A percentile compares a stretch with the other conserved stretches of the same genome.
Conservation (phyloP, 92 coral and sea anemone genomes). For the Parazoanthus darwini region DNA sequence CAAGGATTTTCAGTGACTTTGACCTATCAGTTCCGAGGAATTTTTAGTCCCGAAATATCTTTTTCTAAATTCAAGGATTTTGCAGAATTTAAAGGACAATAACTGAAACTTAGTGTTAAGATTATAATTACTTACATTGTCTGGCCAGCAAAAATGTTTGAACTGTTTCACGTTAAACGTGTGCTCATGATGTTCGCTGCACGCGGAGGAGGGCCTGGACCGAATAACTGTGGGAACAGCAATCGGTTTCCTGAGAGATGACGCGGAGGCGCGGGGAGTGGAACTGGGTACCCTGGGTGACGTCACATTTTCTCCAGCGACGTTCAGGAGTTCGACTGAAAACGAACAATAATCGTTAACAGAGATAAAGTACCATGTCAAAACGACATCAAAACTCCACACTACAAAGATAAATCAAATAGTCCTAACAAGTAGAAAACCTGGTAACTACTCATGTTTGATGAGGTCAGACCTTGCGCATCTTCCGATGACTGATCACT, state of each 20-base stretch:
- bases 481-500: slow-evolving; percentile 37
- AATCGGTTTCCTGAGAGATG: slow-evolving; percentile 57
- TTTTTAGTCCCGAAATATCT: neutral
- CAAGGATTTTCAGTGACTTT: too few species aligned
- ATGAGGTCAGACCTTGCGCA: slow-evolving; percentile 6
- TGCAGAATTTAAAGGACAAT: neutral
- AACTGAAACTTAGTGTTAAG: neutral
- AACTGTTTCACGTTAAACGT: slow-evolving; percentile 76
- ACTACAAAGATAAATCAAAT: neutral
- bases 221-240: slow-evolving; percentile 84
- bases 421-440: neutral
- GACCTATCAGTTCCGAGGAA: too few species aligned
- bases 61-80: neutral
- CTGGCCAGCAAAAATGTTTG: slow-evolving; percentile 92
- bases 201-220: slow-evolving; percentile 86
- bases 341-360: neutral
- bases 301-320: slow-evolving; percentile 24
- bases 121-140: slow-evolving; percentile 63
- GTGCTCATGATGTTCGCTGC: slow-evolving; percentile 56
- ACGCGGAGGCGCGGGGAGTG: slow-evolving; percentile 56
- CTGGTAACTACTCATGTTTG: neutral
- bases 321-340: neutral
- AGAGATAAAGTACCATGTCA: neutral
- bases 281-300: slow-evolving; percentile 65
- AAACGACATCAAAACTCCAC: neutral